phyloP scores from a whole-genome alignment of 2,113 vertebrate genomes.

The Pluvialis apricaria region DNA sequence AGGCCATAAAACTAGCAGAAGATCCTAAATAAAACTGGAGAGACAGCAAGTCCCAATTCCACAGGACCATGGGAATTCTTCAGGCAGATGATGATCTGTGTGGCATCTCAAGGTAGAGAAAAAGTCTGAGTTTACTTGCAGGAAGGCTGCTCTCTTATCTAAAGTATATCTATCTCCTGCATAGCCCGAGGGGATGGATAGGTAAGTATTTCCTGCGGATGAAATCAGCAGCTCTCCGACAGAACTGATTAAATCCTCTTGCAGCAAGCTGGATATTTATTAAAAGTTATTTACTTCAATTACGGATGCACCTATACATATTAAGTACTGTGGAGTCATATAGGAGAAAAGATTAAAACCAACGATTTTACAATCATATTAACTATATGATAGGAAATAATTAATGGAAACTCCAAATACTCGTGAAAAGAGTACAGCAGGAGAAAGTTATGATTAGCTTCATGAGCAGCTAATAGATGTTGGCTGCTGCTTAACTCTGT shows the following conservation, averaged over 20 bases:
- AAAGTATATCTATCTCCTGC: neutral
- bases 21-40: neutral
- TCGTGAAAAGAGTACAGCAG: neutral
- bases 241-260: neutral
- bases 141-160: neutral
- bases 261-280: neutral
- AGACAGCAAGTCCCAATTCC: neutral
- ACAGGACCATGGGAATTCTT: neutral
- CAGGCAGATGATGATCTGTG: neutral
- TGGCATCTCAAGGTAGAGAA: neutral
- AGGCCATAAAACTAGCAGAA: neutral
- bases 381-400: neutral
- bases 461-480: neutral
- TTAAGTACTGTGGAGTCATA: neutral
- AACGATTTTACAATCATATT: neutral
- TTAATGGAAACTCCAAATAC: neutral
- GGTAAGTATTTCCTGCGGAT: neutral
- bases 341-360: neutral
- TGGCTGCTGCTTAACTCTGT: neutral
- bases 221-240: neutral
- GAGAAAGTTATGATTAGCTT: neutral
- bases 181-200: neutral
- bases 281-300: neutral
- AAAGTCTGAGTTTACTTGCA: neutral
- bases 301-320: neutral